A percentile compares a stretch with the other conserved stretches of the same genome.
Evolutionary conservation across 2,797 vertebrate genomes (phyloP).

Genomic region (Premnoplex brunnescens): DNA sequence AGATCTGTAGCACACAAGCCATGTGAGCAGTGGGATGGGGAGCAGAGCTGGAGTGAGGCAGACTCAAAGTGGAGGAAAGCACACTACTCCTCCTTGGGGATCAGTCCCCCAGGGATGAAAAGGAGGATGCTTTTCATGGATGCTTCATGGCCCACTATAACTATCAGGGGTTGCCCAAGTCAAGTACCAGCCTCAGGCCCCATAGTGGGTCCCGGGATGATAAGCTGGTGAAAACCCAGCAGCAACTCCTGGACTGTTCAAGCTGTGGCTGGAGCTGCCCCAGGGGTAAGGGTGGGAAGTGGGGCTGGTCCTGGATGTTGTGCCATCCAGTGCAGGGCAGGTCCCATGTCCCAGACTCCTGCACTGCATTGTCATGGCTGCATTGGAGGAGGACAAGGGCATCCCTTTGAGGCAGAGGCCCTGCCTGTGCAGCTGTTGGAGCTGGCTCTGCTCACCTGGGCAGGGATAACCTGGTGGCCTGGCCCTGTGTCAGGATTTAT

Average conservation of each 20-base stretch:
- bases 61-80: not conserved
- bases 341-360: not conserved
- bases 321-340: not conserved
- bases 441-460: not conserved
- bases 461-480: not conserved
- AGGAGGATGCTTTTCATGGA: not conserved
- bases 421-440: not conserved
- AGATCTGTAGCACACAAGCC: not conserved
- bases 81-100: not conserved
- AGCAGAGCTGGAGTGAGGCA: not conserved
- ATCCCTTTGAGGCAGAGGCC: rapidly evolving
- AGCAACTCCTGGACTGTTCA: not conserved
- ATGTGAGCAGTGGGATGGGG: rapidly evolving
- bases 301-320: not conserved
- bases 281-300: not conserved
- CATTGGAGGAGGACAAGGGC: not conserved
- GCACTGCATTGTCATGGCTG: rapidly evolving
- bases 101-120: rapidly evolving
- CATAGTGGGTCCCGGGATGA: rapidly evolving
- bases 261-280: not conserved
- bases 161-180: rapidly evolving
- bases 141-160: not conserved
- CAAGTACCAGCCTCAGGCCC: not conserved
- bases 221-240: not conserved
- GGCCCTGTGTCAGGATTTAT: rapidly evolving